Evolutionary conservation across 2,113 vertebrate genomes (phyloP), one percentile per base, ranked within the genome.

Genomic region (Pavo muticus): DNA sequence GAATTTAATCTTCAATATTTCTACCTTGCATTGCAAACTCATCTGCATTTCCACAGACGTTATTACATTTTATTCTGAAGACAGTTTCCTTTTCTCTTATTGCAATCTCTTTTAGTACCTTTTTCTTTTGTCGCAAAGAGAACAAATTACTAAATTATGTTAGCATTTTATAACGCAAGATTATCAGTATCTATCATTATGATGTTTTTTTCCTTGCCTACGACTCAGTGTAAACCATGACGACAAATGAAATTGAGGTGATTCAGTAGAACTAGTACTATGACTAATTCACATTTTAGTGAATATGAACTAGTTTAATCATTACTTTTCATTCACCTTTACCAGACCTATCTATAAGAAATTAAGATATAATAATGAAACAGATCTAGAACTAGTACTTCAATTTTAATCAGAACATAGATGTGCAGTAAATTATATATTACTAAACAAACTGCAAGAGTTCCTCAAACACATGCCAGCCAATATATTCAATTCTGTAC

Each of bases 251-350:
- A 89, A 92, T 5, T 79, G 50, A 71, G n/a, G 15, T 77, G 70
- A 89, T 96, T 83, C 87, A 79, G 27, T 72, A 63, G 42, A 89
- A 87, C 70, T 85, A 91, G 71, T 74, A 79, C 64, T 89, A 81
- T 37, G 9, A 92, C 67, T 64, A 91, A 83, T 87, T 90, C 75
- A 89, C 10, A 83, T 56, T 42, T 87, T 60, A 74, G 17, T 56
- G 74, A 64, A 57, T 79, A 60, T 42, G 30, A 45, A 89, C 42
- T 69, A 18, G 30, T 24, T 77, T 95, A 88, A 93, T 91, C 52
- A 78, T 78, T 90, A 76, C 48, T 88, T 84, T 76, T 86, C 24
- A 87, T 47, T 70, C 88, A 63, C 70, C 59, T 54, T n/a, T 48
- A 73, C 20, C 44, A 84, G 57, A 24, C 30, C 82, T 84, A 76